A percentile compares a stretch with the other conserved stretches of the same genome.
phyloP scores from a whole-genome alignment of 2,888 invertebrate genomes.

The Aporophyla lueneburgensis region DNA sequence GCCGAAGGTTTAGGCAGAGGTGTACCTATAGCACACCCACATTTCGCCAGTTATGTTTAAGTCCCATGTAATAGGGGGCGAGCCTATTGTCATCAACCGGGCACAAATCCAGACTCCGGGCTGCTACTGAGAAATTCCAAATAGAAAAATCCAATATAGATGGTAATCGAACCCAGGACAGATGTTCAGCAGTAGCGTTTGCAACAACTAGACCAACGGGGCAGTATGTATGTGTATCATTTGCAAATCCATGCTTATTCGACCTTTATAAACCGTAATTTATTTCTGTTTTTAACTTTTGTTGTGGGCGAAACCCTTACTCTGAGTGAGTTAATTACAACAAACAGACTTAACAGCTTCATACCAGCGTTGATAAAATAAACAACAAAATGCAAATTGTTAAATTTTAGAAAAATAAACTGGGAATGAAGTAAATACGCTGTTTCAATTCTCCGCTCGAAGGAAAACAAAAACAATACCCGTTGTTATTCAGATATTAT shows the following conservation, averaged over 20 bases:
- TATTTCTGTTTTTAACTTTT: not conserved
- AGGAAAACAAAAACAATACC: conserved; percentile 48
- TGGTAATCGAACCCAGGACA: no score
- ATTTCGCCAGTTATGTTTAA: no score
- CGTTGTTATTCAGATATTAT: conserved; percentile 35
- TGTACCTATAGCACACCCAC: no score
- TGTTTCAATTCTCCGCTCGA: conserved; percentile 21
- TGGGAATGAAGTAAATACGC: conserved; percentile 14
- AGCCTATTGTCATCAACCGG: no score
- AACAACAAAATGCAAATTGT: conserved; percentile 28
- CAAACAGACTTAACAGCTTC: conserved; percentile 16
- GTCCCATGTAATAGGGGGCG: no score
- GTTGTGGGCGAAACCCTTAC: not conserved
- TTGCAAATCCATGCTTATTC: not conserved
- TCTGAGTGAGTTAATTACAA: conserved; percentile 1
- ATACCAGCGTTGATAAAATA: conserved; percentile 23
- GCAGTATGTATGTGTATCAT: not conserved
- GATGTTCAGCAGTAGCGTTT: no score
- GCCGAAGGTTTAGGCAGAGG: no score
- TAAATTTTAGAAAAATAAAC: conserved; percentile 44
- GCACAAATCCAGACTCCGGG: no score
- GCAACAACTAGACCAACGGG: no score
- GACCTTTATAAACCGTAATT: no score
- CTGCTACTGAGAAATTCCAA: no score
- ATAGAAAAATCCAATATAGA: no score